phyloP scores from a whole-genome alignment of 2,888 invertebrate genomes.

The Harpalus rufipes region DNA sequence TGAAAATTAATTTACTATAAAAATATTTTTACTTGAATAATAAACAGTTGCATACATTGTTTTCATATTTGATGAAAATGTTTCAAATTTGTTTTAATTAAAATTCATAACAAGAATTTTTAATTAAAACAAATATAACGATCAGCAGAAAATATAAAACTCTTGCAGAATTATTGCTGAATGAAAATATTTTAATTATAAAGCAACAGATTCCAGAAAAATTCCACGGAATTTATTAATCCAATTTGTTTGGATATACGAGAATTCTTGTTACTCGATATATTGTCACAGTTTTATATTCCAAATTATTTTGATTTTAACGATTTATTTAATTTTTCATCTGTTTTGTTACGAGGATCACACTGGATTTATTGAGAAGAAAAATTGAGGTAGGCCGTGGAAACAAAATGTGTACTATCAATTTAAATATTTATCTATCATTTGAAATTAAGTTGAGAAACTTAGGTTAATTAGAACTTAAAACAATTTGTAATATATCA shows the following conservation, averaged over 20 bases:
- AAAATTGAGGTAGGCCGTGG: no score
- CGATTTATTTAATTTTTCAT: no score
- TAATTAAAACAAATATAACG: constrained; percentile 16
- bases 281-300: no score
- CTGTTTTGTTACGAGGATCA: no score
- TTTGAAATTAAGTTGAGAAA: no score
- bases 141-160: constrained; percentile 5
- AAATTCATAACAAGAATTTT: constrained; percentile 35
- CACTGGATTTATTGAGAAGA: no score
- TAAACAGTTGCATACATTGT: background rate
- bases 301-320: no score
- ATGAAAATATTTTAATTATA: constrained; percentile 32
- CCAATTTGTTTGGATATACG: background rate
- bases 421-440: no score
- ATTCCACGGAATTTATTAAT: background rate
- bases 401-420: no score
- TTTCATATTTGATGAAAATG: background rate
- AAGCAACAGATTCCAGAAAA: constrained; percentile 7
- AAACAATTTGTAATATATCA: no score
- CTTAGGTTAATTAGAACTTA: no score
- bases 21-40: constrained; percentile 14
- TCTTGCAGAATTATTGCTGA: background rate
- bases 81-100: constrained; percentile 34
- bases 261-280: background rate
- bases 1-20: constrained; percentile 41